Evolutionary conservation across 2,888 invertebrate genomes (phyloP), one percentile per base, ranked within the genome.

Genomic region (Lasioglossum leucozonium): DNA sequence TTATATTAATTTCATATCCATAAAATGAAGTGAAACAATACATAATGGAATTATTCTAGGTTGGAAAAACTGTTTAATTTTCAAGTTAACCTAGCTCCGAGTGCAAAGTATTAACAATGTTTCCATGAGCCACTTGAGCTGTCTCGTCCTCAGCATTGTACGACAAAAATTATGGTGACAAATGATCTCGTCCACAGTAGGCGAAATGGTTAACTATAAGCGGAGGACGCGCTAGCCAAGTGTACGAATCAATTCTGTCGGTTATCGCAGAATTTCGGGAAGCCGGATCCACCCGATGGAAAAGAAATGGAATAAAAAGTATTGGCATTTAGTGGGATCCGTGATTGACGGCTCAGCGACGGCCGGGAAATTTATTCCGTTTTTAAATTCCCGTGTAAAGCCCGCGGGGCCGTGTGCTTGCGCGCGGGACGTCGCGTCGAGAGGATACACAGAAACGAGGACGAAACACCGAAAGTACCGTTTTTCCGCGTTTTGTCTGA

Each of bases 401-500:
- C 62, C 62, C n/a, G 47, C 30, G n/a, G 13, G 1, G 5, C n/a
- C n/a, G 34, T 67, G 18, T 30, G 16, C 18, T 65, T 8, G 16
- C 18, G 44, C 37, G 26, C 42, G 65, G 65, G 34, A 34, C 30
- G 47, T 58, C n/a, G 62, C 58, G 26, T 18, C 26, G 47, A 71
- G 58, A 47, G 69, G 74, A 78, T 62, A 65, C 44, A 22, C 37
- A 42, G 79, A 72, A 73, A 84, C 62, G 76, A 72, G 84, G 51
- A 77, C 77, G 85, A 84, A 77, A 79, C 72, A 69, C 47, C 67
- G 72, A 85, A 85, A 85, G 85, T 85, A 76, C 79, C 76, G 72
- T 79, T 83, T 85, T 85, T 75, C 85, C 85, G 78, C 79, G 79
- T 77, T 85, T 83, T 58, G 79, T 84, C 85, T 84, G 75, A 84